Evolutionary conservation across 1,140 invertebrate genomes (phyloP).

Genomic region (Rhyzopertha dominica): DNA sequence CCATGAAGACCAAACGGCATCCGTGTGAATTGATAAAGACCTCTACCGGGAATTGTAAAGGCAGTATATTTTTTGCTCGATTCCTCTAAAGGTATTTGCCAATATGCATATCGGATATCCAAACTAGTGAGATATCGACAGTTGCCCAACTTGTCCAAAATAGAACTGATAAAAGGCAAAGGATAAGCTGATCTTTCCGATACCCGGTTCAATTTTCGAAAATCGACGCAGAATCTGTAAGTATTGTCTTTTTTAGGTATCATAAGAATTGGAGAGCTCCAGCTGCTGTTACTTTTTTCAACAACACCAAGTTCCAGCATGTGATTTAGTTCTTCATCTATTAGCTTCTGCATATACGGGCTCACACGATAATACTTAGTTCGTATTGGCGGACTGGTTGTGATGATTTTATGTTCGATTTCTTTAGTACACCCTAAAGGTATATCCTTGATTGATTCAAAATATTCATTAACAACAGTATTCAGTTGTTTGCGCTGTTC

Average conservation of each 20-base stretch:
- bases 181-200: conserved; percentile 30
- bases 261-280: conserved; percentile 20
- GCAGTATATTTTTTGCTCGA: conserved; percentile 30
- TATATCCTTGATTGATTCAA: neutral
- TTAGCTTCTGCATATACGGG: conserved; percentile 16
- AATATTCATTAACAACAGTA: neutral
- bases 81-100: conserved; percentile 33
- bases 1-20: conserved; percentile 11
- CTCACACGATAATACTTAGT: conserved; percentile 23
- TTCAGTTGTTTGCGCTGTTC: too few species aligned
- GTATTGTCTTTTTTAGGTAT: conserved; percentile 19
- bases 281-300: neutral
- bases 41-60: conserved; percentile 31
- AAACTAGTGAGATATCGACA: conserved; percentile 27
- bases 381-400: too few species aligned
- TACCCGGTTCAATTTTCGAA: conserved; percentile 4
- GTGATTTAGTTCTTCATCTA: conserved; percentile 9
- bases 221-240: conserved; percentile 11
- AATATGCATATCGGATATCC: conserved; percentile 33
- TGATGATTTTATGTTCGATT: conserved; percentile 1
- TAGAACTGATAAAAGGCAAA: conserved; percentile 16
- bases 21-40: conserved; percentile 34
- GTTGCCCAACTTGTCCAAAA: conserved; percentile 28
- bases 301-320: conserved; percentile 3
- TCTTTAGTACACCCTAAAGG: conserved; percentile 2